These are phyloP conservation scores for Adelognathus sp. DNA, from an alignment of 2,888 invertebrate species.

Conservation along the genomic window DNA sequence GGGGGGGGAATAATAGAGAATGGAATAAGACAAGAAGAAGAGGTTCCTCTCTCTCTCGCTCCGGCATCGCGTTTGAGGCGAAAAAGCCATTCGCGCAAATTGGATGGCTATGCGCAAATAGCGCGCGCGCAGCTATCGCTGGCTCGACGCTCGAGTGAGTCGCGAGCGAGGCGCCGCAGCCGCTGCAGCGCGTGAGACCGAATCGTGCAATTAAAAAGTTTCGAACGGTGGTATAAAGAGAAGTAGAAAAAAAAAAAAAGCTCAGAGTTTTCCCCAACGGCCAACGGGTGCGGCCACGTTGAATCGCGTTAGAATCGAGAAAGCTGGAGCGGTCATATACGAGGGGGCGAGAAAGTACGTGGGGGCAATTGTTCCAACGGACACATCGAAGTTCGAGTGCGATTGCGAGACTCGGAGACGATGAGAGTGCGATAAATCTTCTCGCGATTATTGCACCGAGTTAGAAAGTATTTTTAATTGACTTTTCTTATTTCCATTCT, in stretches of 20 bases:
- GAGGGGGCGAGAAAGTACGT: conserved; percentile 46
- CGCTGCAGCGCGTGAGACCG: conserved; percentile 51
- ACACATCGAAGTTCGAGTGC: conserved; percentile 40
- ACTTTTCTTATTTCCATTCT: conserved; percentile 44
- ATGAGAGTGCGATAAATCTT: conserved; percentile 35
- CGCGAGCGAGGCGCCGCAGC: background rate
- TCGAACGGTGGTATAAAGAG: conserved; percentile 70
- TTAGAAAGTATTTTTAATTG: conserved; percentile 52
- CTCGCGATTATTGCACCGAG: background rate
- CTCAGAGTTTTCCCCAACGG: conserved; percentile 12
- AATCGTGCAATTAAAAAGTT: conserved; percentile 79
- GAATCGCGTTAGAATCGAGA: conserved; percentile 45
- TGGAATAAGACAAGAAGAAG: conserved; percentile 34
- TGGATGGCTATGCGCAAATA: conserved; percentile 72
- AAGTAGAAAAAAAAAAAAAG: conserved; percentile 59
- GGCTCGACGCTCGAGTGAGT: background rate
- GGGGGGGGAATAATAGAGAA: conserved; percentile 4
- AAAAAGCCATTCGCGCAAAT: conserved; percentile 77
- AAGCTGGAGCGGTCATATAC: conserved; percentile 5
- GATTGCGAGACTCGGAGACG: conserved; percentile 10
- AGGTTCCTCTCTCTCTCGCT: conserved; percentile 40
- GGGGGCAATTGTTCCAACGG: conserved; percentile 51
- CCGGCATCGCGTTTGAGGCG: conserved; percentile 68
- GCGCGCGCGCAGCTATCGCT: background rate
- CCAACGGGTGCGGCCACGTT: conserved; percentile 12